Base-by-base conservation (phyloP, 2,113 vertebrate species). In the Tenebrosternarchus preto region DNA sequence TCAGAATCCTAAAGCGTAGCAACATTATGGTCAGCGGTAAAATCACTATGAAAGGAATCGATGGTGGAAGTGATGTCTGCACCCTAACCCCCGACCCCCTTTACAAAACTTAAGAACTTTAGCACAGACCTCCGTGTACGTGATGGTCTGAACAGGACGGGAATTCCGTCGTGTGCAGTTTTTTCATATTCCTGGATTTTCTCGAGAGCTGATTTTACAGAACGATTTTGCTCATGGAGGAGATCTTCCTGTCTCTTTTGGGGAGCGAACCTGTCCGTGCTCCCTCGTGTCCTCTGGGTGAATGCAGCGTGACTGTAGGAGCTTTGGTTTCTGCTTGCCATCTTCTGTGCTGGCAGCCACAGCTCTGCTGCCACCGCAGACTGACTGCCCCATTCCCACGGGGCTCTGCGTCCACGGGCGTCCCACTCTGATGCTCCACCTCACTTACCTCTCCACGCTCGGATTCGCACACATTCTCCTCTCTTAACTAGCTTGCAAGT, bases 21-120 rank as follows among this genome's bases (percentile, higher is more conserved):
- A 68, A 73, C 33, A 2, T 61, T 73, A 19, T 80, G 83, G 77
- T 83, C 84, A 84, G 85, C 80, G 64, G 56, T 78, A 81, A 50
- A 63, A 22, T 61, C 55, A 25, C 33, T 19, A 60, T 27, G 39
- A 55, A 36, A 70, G 43, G 43, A 84, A 55, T 82, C 73, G 77
- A 83, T 87, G 78, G 67, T 24, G 22, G 56, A 50, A 50, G 43
- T 12, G 2, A 46, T 12, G 43, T 9, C 22, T 12, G 53, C 81
- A 50, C 78, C 73, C 20, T 76, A 77, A n/a, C n/a, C n/a, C n/a
- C n/a, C n/a, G n/a, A n/a, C n/a, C n/a, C 69, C 66, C 59, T 22
- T 39, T 43, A 6, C 73, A 82, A 29, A 73, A 77, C 64, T 84
- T 84, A 71, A 36, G 68, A 69, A 63, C 33, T 72, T 76, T 50